Base-by-base conservation (phyloP, 1,140 invertebrate genomes). In the Calephelis nemesis region DNA sequence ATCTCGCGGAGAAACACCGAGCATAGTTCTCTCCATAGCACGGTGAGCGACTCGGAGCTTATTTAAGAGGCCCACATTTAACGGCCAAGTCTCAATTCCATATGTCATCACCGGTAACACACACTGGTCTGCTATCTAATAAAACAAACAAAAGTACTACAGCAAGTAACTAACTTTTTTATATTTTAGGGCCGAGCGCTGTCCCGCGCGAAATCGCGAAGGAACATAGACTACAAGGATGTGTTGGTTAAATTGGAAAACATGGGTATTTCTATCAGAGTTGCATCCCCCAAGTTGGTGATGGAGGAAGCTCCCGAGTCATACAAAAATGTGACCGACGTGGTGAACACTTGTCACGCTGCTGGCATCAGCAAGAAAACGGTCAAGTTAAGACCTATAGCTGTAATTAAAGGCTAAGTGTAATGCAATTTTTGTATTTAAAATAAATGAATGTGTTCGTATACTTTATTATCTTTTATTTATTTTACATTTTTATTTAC, bases 261-360 rank as follows among this genome's bases (percentile, higher is more conserved):
- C 54, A 95, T 97, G 92, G 98, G 98, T n/a, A 99, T 99, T 77
- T 97, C 98, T 2, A 99, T 99, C 71, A 93, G 99, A 84, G 98
- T 99, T 0, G 99, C 99, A 40, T 99, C 98, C 11, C 99, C 99
- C 0, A 99, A 99, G 93, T 92, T 99, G 68, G 98, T 99, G 0
- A 99, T 99, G 98, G 99, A 99, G 93, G 99, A 99, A 93, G 98
- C 99, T 60, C 99, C 99, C 0, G 98, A 99, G 88, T 99, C 98
- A 0, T 99, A 99, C 89, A 99, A 99, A 93, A 98, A 99, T 94
- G 99, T 99, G 0, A 99, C 98, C 1, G 99, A 99, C 93, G 99
- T 99, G 58, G 99, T 99, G 0, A 95, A 99, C 89, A 99, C 99
- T 6, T 99, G 99, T 87, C 98, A 99, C 88, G 95, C 95, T 54